These are phyloP conservation scores for Aphis craccivora DNA, from an alignment of 1,140 invertebrate species.

Conservation along the genomic window DNA sequence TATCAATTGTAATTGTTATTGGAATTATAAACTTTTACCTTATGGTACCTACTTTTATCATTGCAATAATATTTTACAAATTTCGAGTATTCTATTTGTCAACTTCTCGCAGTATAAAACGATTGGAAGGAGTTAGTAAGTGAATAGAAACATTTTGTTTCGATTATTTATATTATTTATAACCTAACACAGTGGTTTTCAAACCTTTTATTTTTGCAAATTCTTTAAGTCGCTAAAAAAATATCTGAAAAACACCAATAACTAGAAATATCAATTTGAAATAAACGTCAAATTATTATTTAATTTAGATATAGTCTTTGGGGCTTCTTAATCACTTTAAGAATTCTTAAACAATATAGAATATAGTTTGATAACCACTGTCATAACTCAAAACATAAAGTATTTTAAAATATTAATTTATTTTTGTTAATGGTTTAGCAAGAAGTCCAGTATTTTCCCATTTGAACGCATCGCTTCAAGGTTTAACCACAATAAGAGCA, in stretches of 20 bases:
- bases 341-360: too few relatives aligned
- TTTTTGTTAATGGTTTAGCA: constrained; percentile 65
- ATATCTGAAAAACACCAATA: too few relatives aligned
- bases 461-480: constrained; percentile 86
- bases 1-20: neutral
- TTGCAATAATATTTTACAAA: constrained; percentile 68
- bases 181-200: too few relatives aligned
- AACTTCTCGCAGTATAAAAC: constrained; percentile 72
- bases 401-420: neutral
- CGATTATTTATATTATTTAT: neutral
- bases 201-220: too few relatives aligned
- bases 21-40: constrained; percentile 67
- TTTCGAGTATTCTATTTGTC: constrained; percentile 70
- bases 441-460: constrained; percentile 86
- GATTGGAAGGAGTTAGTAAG: constrained; percentile 73
- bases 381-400: neutral
- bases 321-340: too few relatives aligned
- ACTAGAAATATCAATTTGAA: too few relatives aligned
- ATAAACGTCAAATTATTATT: too few relatives aligned
- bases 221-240: too few relatives aligned
- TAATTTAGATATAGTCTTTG: too few relatives aligned
- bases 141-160: constrained; percentile 20
- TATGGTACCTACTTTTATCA: constrained; percentile 65
- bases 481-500: constrained; percentile 87
- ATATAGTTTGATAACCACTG: too few relatives aligned